A percentile compares a stretch with the other conserved stretches of the same genome.
Evolutionary conservation across 2,113 vertebrate genomes (phyloP).

Genomic region (Sylvietta virens): DNA sequence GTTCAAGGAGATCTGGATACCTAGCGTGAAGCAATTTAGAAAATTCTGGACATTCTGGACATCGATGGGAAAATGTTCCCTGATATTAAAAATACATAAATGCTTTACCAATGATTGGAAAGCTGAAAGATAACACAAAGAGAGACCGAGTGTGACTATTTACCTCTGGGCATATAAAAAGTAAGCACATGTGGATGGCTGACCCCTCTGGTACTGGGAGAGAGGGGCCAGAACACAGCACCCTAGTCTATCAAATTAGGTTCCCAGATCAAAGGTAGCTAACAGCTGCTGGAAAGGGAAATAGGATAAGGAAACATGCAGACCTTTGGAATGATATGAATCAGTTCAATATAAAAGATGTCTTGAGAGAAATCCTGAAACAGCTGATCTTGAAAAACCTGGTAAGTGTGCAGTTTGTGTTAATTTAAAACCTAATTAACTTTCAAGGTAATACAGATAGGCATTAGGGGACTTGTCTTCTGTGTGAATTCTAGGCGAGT

Average conservation of each 20-base stretch:
- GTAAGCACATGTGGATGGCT: neutral
- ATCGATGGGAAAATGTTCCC: neutral
- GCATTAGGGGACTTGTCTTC: neutral
- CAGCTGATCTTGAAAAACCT: constrained; percentile 18
- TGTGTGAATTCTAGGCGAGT: neutral
- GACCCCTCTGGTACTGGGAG: neutral
- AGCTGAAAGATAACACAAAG: neutral
- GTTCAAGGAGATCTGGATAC: neutral
- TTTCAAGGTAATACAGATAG: neutral
- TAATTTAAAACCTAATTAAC: neutral
- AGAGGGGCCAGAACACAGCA: constrained; percentile 31
- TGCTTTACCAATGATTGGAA: neutral
- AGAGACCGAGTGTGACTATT: neutral
- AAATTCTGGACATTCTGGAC: neutral
- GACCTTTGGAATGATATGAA: constrained; percentile 29
- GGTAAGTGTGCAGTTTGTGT: neutral
- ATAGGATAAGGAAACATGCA: constrained; percentile 29
- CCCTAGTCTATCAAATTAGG: constrained; percentile 4
- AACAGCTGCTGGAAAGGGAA: constrained; percentile 46
- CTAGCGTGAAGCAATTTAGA: neutral
- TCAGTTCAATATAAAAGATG: constrained; percentile 1
- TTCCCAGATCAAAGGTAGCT: constrained; percentile 49
- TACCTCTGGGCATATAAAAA: neutral
- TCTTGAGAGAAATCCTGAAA: neutral
- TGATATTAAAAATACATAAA: neutral